Conservation (phyloP, 2,888 invertebrate species). For the Sinhomidia bicolor region DNA sequence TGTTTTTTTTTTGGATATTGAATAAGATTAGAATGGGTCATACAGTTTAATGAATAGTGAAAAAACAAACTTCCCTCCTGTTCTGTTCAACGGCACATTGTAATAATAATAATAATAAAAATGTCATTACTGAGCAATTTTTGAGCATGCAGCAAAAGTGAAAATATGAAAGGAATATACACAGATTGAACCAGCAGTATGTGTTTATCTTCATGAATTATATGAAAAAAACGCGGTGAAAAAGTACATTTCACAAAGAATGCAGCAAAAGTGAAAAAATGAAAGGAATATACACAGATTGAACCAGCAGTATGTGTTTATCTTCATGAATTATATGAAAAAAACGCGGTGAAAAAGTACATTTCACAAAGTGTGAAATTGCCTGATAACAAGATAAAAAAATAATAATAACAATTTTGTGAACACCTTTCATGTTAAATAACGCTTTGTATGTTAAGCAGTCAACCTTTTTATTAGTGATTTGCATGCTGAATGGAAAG, state of each 20-base stretch:
- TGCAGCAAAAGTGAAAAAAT: not conserved
- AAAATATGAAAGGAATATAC: slow-evolving; percentile 6
- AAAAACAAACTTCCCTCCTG: not conserved
- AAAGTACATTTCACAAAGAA: not conserved
- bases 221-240: slow-evolving; percentile 1
- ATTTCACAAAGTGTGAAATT: slow-evolving; percentile 20
- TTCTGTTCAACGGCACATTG: not conserved
- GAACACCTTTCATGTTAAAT: not conserved
- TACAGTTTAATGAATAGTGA: not conserved
- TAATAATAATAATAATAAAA: no score
- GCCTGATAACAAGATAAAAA: not conserved
- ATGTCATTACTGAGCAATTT: slow-evolving; percentile 44
- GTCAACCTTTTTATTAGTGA: not conserved
- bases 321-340: not conserved
- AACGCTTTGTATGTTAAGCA: not conserved
- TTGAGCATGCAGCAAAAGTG: not conserved
- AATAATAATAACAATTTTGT: not conserved
- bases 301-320: not conserved
- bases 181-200: not conserved
- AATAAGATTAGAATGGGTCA: slow-evolving; percentile 21
- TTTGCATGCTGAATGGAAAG: not conserved
- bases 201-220: not conserved
- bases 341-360: not conserved
- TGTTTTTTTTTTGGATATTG: not conserved
- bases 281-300: slow-evolving; percentile 16